These are phyloP conservation scores for Drosophila rhopaloa DNA, from an alignment of 1,140 invertebrate genomes.

Conservation along the genomic window DNA sequence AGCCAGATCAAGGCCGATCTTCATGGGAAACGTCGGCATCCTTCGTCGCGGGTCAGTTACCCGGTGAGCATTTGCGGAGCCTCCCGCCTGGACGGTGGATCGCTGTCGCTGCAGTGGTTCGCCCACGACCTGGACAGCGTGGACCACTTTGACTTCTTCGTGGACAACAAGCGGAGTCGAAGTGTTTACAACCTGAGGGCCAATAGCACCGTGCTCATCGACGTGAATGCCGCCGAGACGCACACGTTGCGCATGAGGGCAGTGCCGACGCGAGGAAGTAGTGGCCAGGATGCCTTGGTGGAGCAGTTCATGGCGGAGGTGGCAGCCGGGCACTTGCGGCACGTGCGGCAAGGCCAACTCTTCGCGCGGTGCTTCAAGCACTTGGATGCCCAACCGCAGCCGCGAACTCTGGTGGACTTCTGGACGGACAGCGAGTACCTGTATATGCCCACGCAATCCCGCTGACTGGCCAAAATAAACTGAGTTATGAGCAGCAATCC, in stretches of 20 bases:
- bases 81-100: constrained; percentile 17
- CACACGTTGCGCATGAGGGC: constrained; percentile 52
- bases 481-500: background rate
- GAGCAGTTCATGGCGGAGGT: constrained; percentile 49
- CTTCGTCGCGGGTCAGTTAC: constrained; percentile 27
- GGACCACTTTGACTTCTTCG: constrained; percentile 54
- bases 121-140: constrained; percentile 51
- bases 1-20: constrained; percentile 18
- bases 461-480: constrained; percentile 14
- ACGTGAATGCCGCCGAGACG: constrained; percentile 30
- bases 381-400: constrained; percentile 11
- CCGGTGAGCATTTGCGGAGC: constrained; percentile 50
- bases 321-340: constrained; percentile 34
- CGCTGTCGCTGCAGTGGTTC: constrained; percentile 52
- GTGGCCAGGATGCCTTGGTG: constrained; percentile 9
- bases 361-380: constrained; percentile 30
- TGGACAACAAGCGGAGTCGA: constrained; percentile 34
- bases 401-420: constrained; percentile 43
- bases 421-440: constrained; percentile 66
- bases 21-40: constrained; percentile 15
- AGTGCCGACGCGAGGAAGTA: constrained; percentile 11
- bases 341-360: constrained; percentile 29
- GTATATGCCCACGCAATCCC: constrained; percentile 39
- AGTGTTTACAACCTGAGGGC: constrained; percentile 36
- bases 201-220: constrained; percentile 45